Evolutionary conservation across 2,888 invertebrate species (phyloP), one percentile per base, ranked within the genome.

Genomic region (Caenorhabditis macrosperma): DNA sequence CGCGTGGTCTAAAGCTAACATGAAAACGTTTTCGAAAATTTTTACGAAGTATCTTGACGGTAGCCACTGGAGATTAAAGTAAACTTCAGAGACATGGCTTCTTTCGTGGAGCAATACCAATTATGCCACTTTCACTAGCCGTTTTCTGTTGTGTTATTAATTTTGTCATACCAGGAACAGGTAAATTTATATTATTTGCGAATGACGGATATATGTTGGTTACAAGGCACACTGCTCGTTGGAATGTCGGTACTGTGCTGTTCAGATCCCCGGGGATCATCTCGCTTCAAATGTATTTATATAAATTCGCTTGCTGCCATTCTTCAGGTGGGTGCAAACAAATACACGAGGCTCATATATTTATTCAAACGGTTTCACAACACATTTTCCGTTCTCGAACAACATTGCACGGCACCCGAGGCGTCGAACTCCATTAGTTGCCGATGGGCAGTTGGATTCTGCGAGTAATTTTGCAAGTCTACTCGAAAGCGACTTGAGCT

Each of bases 81-180:
- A 17, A 48, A 35, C 57, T 75, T 20, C 78, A 84, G 85, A 54
- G 79, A 20, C 79, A 86, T 26, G 91, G 95, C 94, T 89, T 91
- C 30, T 88, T 91, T 76, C 90, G 92, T 78, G 90, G 91, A 63
- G 91, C 92, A n/a, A 92, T 92, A 54, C 93, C 93, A 0, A 88
- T 90, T 48, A 91, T 93, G 91, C 92, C 92, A 0, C 82, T 92
- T 17, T 88, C 91, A 2, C 61, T 92, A 22, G 92, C 93, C 9
- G 87, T 88, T 3, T 57, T 90, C n/a, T 87, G 90, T 57, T 89
- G 89, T 46, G 35, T 90, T 3, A 82, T 90, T 55, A 91, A 91
- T 80, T 75, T 91, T 28, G 10, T 90, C n/a, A 68, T 90, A 20
- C 91, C 91, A 0, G 91, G 91, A 48, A 82, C 87, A 7, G 91